Evolutionary conservation across 2,797 vertebrate genomes (phyloP).

Genomic region (Hafferia zeledoni): DNA sequence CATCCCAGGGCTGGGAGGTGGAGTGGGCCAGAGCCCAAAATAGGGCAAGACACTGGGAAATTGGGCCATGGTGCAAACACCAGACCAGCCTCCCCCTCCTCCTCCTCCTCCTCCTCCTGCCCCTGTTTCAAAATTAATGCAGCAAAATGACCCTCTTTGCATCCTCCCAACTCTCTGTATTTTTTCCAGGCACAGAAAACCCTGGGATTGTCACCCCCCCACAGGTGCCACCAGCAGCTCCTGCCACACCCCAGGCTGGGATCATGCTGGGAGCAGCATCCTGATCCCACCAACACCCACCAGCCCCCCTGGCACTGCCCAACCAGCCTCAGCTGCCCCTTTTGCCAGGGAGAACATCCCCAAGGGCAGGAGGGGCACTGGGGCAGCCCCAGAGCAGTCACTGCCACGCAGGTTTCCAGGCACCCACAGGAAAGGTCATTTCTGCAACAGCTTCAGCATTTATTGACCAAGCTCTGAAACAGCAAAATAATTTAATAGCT

Average conservation of each 20-base stretch:
- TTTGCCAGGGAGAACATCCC: background rate
- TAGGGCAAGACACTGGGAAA: accelerated
- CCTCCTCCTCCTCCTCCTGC: background rate
- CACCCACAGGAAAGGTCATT: conserved; percentile 10
- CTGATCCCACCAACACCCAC: background rate
- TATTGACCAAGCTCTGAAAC: conserved; percentile 21
- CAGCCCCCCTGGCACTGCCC: background rate
- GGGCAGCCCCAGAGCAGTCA: background rate
- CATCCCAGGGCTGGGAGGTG: accelerated
- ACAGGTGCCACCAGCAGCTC: background rate
- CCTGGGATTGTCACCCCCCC: background rate
- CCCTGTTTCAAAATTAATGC: background rate
- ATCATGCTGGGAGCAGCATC: background rate
- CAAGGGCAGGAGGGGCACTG: background rate
- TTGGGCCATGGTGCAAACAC: background rate
- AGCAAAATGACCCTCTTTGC: background rate
- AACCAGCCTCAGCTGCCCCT: background rate
- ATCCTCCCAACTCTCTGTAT: accelerated
- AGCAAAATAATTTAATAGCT: conserved; percentile 50
- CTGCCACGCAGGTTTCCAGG: background rate
- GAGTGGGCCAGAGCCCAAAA: background rate
- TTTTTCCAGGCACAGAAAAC: background rate
- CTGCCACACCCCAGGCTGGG: too few species aligned
- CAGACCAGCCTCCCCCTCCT: background rate
- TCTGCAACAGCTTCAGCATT: background rate